Base-by-base conservation (phyloP, 1,140 invertebrate genomes). In the Drosophila ananassae region DNA sequence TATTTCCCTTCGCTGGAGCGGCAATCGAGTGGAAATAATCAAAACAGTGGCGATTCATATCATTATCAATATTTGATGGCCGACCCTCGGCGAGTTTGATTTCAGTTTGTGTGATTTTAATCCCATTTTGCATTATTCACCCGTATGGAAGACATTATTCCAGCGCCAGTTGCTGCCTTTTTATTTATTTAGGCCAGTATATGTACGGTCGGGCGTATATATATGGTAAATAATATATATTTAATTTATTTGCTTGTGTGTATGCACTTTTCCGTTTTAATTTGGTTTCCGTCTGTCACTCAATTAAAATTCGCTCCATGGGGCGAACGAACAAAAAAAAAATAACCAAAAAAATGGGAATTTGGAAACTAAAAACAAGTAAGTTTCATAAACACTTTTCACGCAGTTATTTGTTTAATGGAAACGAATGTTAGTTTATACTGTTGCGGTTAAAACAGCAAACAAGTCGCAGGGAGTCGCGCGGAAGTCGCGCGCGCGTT, bases 121-220 rank as follows among this genome's bases (percentile, higher is more conserved):
- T 44, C 55, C 52, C 54, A 60, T 60, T 56, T 67, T 75, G 54
- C 63, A 69, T 77, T 82, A 85, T 82, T 85, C 75, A 87, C 82
- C 82, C 79, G 76, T 76, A 54, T 64, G 56, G 58, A 53, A 17
- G 66, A 64, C 83, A 87, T 87, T 74, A 55, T 82, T 68, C 50
- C 67, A 56, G 51, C 48, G 52, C 39, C 67, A 22, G 21, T 22
- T 67, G 37, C 50, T 13, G 41, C 41, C 13, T 21, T 44, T 66
- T 63, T 69, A 41, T 69, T 69, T 69, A 57, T 69, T 69, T 24
- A 69, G 30, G 30, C 32, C 63, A 55, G 52, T 68, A 30, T 54
- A 25, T 54, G 12, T 3, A 4, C 17, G 7, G 25, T 5, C 25
- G 3, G 25, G 25, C 25, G 25, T 28, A 34, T 59, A 59, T 51